Percentiles rank a stretch among this genome's conserved stretches.
Conservation (phyloP, 2,888 invertebrate genomes). For the Metacarcinus magister region DNA sequence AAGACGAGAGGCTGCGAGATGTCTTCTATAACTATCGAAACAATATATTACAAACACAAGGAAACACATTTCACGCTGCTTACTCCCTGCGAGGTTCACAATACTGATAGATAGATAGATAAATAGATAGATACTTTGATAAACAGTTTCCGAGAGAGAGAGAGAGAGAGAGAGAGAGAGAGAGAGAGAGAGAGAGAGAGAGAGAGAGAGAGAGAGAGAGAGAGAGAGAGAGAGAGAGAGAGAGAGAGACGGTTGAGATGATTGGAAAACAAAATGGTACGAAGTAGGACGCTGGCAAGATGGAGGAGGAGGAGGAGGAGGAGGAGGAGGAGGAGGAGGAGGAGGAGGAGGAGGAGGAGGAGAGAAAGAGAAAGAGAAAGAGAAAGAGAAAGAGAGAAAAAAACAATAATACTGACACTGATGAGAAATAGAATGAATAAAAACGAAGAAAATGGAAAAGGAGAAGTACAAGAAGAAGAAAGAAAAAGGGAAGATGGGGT, state of each 20-base stretch:
- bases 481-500: neutral
- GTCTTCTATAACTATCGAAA: neutral
- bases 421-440: neutral
- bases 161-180: slow-evolving; percentile 26
- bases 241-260: neutral
- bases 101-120: neutral
- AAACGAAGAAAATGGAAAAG: neutral
- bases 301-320: slow-evolving; percentile 13
- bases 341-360: neutral
- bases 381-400: neutral
- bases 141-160: neutral
- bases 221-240: slow-evolving; percentile 14
- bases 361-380: neutral
- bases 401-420: no score
- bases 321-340: neutral
- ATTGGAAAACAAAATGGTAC: slow-evolving; percentile 5
- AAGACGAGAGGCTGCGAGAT: neutral
- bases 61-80: neutral
- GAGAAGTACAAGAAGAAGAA: neutral
- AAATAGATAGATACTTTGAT: neutral
- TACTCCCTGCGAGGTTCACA: neutral
- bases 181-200: slow-evolving; percentile 15
- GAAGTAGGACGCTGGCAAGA: neutral
- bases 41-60: neutral
- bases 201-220: slow-evolving; percentile 26